Evolutionary conservation across 2,888 invertebrate genomes (phyloP), one percentile per base, ranked within the genome.

Genomic region (Venustoraphidia nigricollis): DNA sequence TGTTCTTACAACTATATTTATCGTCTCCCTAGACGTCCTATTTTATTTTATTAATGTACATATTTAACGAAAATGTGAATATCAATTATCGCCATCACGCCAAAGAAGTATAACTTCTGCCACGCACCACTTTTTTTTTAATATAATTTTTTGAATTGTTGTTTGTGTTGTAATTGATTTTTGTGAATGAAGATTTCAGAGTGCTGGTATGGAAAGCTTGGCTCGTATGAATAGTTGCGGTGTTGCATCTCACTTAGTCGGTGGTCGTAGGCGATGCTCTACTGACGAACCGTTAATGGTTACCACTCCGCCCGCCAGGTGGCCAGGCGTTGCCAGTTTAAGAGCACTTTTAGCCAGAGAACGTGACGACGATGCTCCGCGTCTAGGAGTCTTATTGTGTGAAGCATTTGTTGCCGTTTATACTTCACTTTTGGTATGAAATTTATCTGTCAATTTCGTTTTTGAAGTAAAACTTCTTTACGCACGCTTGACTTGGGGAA

Each of bases 281-380:
- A 76, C 81, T 1, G 90, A 87, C 55, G 91, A 91, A 56, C 76
- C 81, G 4, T 72, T 79, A 10, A 76, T 79, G 53, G 79, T 82
- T 27, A 86, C 86, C n/a, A 91, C 91, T 1, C 71, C 80, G 8
- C 90, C 92, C 0, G 78, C 86, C 45, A 91, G 91, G 68, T 92
- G 94, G 94, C 94, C 94, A 36, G 95, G 97, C 10, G 96, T 97
- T 1, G 90, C 94, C 1, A 91, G 90, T 50, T 71, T 98, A 39
- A 77, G 95, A 34, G 90, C 94, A 0, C 71, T 98, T 40, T 70
- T 98, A 8, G 86, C 91, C 0, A 75, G 94, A 17, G 96, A 96
- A 57, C 91, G 93, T 55, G 97, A 98, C 60, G 87, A 87, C 56
- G 90, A 91, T 60, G 84, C 92, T 2, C 97, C 97, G 0, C 83